These are phyloP conservation scores for Capitella teleta DNA, from an alignment of 1,140 invertebrate species.

Conservation along the genomic window DNA sequence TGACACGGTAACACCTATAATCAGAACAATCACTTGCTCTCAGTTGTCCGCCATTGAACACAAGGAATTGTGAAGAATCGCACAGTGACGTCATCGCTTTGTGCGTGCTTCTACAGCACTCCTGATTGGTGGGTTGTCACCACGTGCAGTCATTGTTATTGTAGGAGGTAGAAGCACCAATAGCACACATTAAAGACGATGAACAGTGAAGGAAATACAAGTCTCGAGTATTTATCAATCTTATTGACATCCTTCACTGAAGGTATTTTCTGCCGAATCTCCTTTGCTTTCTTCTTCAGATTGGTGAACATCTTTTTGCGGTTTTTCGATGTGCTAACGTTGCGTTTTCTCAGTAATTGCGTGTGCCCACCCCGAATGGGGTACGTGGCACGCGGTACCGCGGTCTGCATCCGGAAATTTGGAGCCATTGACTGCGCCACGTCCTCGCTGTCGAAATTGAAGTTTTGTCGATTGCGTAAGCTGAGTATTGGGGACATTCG, in stretches of 20 bases:
- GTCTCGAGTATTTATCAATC: slow-evolving; percentile 89
- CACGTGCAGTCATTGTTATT: not conserved
- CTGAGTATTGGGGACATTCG: slow-evolving; percentile 63
- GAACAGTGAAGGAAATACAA: slow-evolving; percentile 88
- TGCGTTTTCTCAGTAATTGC: slow-evolving; percentile 21
- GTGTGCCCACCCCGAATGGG: slow-evolving; percentile 18
- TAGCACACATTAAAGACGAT: slow-evolving; percentile 85
- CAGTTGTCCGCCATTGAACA: no score
- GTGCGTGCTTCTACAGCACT: no score
- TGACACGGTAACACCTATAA: no score
- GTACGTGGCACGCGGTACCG: slow-evolving; percentile 19
- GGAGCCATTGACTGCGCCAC: slow-evolving; percentile 16
- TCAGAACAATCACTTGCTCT: no score
- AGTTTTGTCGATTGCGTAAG: slow-evolving; percentile 55
- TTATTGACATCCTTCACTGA: slow-evolving; percentile 93
- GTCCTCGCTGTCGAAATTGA: slow-evolving; percentile 17
- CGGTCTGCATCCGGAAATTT: slow-evolving; percentile 24
- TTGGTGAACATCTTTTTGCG: slow-evolving; percentile 26
- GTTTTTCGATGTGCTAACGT: slow-evolving; percentile 14
- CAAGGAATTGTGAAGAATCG: no score
- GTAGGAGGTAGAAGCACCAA: slow-evolving; percentile 73
- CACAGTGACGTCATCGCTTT: no score
- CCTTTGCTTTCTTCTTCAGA: slow-evolving; percentile 29
- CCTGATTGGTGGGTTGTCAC: no score
- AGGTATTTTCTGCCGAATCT: slow-evolving; percentile 52